Percentiles rank a stretch among this genome's conserved stretches.
phyloP scores from a whole-genome alignment of 1,140 invertebrate species.

The Eumaeus atala region DNA sequence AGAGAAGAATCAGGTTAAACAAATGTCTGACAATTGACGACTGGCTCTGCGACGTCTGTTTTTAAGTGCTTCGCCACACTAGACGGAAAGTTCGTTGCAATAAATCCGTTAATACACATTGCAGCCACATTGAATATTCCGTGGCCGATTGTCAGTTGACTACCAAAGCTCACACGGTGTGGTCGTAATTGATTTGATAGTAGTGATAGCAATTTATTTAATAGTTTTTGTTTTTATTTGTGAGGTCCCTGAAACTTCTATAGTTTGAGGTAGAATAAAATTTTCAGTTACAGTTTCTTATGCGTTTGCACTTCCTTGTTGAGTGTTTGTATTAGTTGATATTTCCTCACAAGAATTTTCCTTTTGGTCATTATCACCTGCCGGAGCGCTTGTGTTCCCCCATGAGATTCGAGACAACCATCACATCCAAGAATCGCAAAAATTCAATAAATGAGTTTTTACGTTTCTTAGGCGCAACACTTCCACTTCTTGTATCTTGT shows the following conservation, averaged over 20 bases:
- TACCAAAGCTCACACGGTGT: too few relatives aligned
- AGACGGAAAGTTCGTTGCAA: too few relatives aligned
- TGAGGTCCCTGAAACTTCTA: background rate
- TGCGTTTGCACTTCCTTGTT: background rate
- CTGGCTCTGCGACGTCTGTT: too few relatives aligned
- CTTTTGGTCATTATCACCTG: constrained; percentile 12
- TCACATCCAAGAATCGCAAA: constrained; percentile 7
- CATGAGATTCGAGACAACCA: constrained; percentile 4
- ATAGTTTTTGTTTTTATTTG: background rate
- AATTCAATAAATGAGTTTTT: constrained; percentile 16
- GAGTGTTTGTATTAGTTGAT: constrained; percentile 9
- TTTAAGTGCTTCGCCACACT: too few relatives aligned
- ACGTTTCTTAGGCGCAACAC: constrained; percentile 20
- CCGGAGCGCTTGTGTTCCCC: constrained; percentile 8
- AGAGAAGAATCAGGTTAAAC: too few relatives aligned
- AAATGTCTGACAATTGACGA: too few relatives aligned
- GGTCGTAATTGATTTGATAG: background rate
- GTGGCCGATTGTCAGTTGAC: too few relatives aligned
- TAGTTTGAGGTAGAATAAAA: background rate
- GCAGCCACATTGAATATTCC: too few relatives aligned
- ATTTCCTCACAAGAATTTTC: constrained; percentile 7
- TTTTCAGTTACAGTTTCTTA: too few relatives aligned
- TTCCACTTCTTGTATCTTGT: constrained; percentile 19
- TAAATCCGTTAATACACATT: too few relatives aligned
- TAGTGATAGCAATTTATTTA: constrained; percentile 9